A percentile compares a stretch with the other conserved stretches of the same genome.
phyloP scores from a whole-genome alignment of 2,888 invertebrate genomes.

The Caenorhabditis drosophilae region DNA sequence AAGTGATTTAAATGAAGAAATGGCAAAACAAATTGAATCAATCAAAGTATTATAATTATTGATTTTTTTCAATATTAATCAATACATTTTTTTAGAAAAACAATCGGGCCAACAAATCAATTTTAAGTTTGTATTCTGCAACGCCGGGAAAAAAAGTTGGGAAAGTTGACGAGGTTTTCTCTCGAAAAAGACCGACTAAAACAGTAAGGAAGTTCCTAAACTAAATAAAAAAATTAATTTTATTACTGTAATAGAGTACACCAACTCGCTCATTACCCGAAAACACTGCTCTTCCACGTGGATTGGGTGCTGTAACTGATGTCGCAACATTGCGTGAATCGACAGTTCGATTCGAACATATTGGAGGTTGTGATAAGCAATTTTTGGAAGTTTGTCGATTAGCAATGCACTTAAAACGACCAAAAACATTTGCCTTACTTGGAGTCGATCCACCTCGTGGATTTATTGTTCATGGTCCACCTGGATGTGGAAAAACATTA shows the following conservation, averaged over 20 bases:
- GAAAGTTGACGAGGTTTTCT: too few species aligned
- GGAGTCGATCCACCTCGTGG: constrained; percentile 88
- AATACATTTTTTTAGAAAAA: constrained; percentile 24
- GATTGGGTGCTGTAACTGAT: constrained; percentile 39
- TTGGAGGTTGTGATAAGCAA: constrained; percentile 61
- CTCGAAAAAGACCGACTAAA: neutral
- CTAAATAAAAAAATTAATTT: too few species aligned
- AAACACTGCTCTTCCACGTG: constrained; percentile 32
- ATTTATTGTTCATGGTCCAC: constrained; percentile 90
- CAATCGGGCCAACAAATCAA: constrained; percentile 46
- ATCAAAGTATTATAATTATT: constrained; percentile 8
- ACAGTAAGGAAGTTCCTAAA: neutral
- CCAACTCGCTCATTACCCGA: neutral
- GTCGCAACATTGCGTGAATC: constrained; percentile 29
- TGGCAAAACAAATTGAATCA: constrained; percentile 22
- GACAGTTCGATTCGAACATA: constrained; percentile 43
- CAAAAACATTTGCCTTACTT: constrained; percentile 84
- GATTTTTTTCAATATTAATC: neutral
- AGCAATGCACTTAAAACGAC: constrained; percentile 83
- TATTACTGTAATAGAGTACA: too few species aligned
- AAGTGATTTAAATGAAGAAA: constrained; percentile 27
- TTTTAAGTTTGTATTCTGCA: constrained; percentile 39
- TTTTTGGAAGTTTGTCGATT: constrained; percentile 52
- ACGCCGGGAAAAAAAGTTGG: too few species aligned
- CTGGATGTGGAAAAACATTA: constrained; percentile 82